phyloP scores from a whole-genome alignment of 2,888 invertebrate species.

The Pherbina coryleti region DNA sequence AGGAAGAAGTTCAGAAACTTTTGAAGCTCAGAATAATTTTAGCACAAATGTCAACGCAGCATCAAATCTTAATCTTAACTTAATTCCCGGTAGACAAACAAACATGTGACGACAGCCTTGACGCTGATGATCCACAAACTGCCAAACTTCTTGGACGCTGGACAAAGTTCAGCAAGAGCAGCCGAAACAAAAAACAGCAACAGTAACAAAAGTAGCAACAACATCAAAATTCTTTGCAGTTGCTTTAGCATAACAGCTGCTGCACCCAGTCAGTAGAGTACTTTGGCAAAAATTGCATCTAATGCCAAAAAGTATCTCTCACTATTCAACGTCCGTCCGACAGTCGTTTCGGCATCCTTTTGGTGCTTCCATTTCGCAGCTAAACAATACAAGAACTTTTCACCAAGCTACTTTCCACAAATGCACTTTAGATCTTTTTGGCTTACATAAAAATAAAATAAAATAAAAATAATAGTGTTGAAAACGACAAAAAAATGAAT shows the following conservation, averaged over 20 bases:
- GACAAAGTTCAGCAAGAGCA: slow-evolving; percentile 22
- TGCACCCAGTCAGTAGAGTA: not conserved
- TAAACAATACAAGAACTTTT: slow-evolving; percentile 33
- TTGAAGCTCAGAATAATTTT: not conserved
- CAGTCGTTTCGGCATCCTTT: not conserved
- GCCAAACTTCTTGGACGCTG: slow-evolving; percentile 26
- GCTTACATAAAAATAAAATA: not conserved
- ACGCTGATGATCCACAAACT: slow-evolving; percentile 34
- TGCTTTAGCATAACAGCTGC: slow-evolving; percentile 1
- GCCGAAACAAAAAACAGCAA: not conserved
- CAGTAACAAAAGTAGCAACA: slow-evolving; percentile 4
- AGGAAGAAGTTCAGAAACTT: not conserved
- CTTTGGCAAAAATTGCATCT: slow-evolving; percentile 13
- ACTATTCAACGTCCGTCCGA: not conserved
- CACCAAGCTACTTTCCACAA: slow-evolving; percentile 1
- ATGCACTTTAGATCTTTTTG: slow-evolving; percentile 25
- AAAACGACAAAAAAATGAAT: not conserved
- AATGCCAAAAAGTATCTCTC: not conserved
- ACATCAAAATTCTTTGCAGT: not conserved
- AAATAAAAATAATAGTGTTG: not conserved
- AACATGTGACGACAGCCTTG: slow-evolving; percentile 4
- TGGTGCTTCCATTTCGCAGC: slow-evolving; percentile 30
- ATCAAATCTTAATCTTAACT: slow-evolving; percentile 28
- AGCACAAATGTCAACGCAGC: slow-evolving; percentile 14
- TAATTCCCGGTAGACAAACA: slow-evolving; percentile 6